A percentile compares a stretch with the other conserved stretches of the same genome.
Conservation (phyloP, 1,140 invertebrate species). For the Diorhabda sublineata region DNA sequence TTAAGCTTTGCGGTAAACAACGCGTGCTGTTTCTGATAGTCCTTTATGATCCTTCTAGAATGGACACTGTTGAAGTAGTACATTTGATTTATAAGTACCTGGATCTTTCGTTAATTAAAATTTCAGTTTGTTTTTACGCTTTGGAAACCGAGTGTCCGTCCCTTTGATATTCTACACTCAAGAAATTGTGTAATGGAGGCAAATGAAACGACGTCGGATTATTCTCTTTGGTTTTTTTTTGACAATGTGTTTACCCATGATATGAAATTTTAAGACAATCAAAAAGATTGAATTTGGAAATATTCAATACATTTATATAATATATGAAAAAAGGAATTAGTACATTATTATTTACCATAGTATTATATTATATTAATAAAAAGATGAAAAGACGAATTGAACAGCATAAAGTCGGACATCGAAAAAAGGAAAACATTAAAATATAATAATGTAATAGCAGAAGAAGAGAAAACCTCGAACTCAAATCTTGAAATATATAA, state of each 20-base stretch:
- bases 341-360: no score
- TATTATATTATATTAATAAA: no score
- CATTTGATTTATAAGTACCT: conserved; percentile 40
- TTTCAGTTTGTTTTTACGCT: conserved; percentile 38
- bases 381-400: no score
- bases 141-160: conserved; percentile 16
- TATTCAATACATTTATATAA: no score
- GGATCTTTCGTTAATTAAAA: conserved; percentile 41
- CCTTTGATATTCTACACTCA: conserved; percentile 19
- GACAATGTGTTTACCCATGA: background rate
- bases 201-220: background rate
- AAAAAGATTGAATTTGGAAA: background rate
- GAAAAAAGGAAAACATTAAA: no score
- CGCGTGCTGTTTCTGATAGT: conserved; percentile 29
- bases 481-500: no score
- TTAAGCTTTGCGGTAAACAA: conserved; percentile 38
- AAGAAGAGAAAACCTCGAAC: no score
- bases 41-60: conserved; percentile 34
- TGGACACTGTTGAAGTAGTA: conserved; percentile 30
- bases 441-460: no score
- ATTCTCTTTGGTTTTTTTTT: background rate
- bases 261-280: background rate
- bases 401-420: no score
- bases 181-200: conserved; percentile 6
- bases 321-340: no score